phyloP scores from a whole-genome alignment of 2,797 vertebrate species.

The Chelon labrosus region DNA sequence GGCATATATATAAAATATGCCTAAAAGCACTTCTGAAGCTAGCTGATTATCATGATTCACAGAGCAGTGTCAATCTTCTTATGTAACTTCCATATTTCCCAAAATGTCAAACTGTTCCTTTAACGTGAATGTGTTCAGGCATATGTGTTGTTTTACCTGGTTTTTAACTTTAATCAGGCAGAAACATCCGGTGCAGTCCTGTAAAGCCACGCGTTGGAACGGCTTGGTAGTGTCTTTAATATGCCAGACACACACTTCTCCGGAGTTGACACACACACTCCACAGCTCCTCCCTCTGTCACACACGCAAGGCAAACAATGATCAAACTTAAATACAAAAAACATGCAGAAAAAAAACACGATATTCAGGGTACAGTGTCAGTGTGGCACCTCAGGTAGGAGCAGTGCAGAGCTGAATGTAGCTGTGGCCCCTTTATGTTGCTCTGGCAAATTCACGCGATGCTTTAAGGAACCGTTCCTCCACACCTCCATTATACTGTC shows the following conservation, averaged over 20 bases:
- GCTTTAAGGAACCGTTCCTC: conserved; percentile 74
- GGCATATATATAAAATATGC: not conserved
- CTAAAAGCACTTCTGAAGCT: not conserved
- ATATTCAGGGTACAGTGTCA: not conserved
- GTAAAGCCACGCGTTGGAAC: conserved; percentile 83
- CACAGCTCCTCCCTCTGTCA: conserved; percentile 89
- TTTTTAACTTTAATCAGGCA: conserved; percentile 95
- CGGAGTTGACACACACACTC: conserved; percentile 78
- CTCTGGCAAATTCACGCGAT: conserved; percentile 80
- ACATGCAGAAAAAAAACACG: not conserved
- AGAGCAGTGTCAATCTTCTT: too few relatives aligned
- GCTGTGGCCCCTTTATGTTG: conserved; percentile 58
- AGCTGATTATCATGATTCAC: not conserved
- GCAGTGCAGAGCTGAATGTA: conserved; percentile 78
- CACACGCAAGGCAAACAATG: conserved; percentile 28
- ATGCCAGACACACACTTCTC: conserved; percentile 89
- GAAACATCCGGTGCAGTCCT: conserved; percentile 88
- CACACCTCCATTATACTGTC: conserved; percentile 86
- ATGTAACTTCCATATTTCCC: too few relatives aligned
- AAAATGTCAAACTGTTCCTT: too few relatives aligned
- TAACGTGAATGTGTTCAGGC: too few relatives aligned
- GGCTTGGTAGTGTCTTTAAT: conserved; percentile 76
- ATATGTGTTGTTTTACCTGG: conserved; percentile 83
- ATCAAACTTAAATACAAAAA: not conserved
- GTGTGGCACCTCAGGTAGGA: conserved; percentile 81